These are phyloP conservation scores for Leiothrix lutea DNA, from an alignment of 2,113 vertebrate species.

Conservation along the genomic window DNA sequence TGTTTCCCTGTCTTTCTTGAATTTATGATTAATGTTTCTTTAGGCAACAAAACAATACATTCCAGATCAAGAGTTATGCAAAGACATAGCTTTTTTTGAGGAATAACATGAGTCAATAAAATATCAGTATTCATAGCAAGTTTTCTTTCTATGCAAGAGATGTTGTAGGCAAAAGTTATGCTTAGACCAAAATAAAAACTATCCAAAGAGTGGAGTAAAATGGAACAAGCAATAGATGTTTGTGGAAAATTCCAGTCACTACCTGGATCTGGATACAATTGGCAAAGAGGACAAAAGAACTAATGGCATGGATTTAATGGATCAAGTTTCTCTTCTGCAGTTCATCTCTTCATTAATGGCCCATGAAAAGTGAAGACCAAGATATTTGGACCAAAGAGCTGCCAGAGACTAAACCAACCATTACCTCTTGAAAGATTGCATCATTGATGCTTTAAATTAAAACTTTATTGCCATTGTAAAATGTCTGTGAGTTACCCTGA, in stretches of 20 bases:
- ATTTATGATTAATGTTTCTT: slow-evolving; percentile 56
- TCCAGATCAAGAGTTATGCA: slow-evolving; percentile 24
- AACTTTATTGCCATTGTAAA: slow-evolving; percentile 55
- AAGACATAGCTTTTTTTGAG: slow-evolving; percentile 1
- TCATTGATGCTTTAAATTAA: slow-evolving; percentile 58
- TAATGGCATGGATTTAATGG: slow-evolving; percentile 45
- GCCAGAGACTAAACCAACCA: slow-evolving; percentile 52
- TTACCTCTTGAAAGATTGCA: slow-evolving; percentile 49
- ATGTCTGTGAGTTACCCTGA: background rate
- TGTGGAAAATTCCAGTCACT: slow-evolving; percentile 42
- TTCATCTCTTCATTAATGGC: slow-evolving; percentile 60
- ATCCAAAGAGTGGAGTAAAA: background rate
- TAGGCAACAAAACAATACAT: slow-evolving; percentile 36
- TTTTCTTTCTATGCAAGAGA: background rate
- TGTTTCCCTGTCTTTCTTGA: slow-evolving; percentile 20
- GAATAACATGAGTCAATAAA: slow-evolving; percentile 34
- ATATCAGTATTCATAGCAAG: slow-evolving; percentile 17
- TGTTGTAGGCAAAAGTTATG: slow-evolving; percentile 12
- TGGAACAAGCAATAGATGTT: background rate
- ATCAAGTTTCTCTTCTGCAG: slow-evolving; percentile 49
- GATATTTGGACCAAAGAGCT: slow-evolving; percentile 52
- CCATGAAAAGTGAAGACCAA: slow-evolving; percentile 59
- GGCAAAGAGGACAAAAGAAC: slow-evolving; percentile 46
- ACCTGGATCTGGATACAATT: background rate
- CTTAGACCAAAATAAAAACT: slow-evolving; percentile 10